Evolutionary conservation across 2,888 invertebrate species (phyloP).

Genomic region (Metellina segmentata): DNA sequence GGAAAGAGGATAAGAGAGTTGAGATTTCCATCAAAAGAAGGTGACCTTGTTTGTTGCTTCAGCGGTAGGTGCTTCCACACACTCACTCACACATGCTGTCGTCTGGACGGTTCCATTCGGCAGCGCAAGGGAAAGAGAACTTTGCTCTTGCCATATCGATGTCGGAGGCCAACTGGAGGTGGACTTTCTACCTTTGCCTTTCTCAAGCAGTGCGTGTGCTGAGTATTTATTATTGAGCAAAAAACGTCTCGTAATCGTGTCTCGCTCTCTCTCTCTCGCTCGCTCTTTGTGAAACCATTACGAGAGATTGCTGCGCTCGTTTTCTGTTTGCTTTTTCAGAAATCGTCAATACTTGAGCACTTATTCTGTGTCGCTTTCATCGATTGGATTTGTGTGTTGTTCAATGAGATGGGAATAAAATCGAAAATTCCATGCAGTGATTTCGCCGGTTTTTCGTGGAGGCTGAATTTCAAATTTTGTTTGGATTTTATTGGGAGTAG

Average conservation of each 20-base stretch:
- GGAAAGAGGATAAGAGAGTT: background rate
- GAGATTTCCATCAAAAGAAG: constrained; percentile 43
- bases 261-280: background rate
- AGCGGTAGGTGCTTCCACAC: constrained; percentile 9
- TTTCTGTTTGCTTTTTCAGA: background rate
- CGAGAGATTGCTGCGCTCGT: background rate
- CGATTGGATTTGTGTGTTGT: background rate
- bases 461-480: no score
- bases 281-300: background rate
- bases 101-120: constrained; percentile 35
- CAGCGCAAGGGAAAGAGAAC: constrained; percentile 3
- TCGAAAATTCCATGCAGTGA: no score
- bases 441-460: no score
- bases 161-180: constrained; percentile 15
- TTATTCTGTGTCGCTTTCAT: background rate
- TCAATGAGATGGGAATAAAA: no score
- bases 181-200: constrained; percentile 34
- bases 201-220: constrained; percentile 2
- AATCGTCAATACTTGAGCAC: background rate
- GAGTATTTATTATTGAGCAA: constrained; percentile 14
- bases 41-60: constrained; percentile 48
- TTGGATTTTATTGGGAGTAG: no score
- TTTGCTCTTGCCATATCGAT: constrained; percentile 10
- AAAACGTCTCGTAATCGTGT: background rate
- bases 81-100: constrained; percentile 23